Base-by-base conservation (phyloP, 2,888 invertebrate species). In the Cyclophora punctaria region DNA sequence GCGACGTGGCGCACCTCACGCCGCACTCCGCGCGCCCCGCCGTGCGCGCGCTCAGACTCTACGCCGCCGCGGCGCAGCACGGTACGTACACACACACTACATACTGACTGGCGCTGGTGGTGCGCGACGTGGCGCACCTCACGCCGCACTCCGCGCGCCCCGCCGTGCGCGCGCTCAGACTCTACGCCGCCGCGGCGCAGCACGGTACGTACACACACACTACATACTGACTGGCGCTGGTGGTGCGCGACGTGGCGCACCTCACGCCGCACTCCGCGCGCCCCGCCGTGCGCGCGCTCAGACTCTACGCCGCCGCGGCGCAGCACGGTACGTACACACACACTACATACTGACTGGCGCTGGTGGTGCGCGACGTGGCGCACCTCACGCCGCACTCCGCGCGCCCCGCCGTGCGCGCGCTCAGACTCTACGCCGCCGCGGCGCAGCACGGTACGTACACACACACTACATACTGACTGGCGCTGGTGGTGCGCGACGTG, bases 341-440 rank as follows among this genome's bases (percentile, higher is more conserved):
- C 20, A 20, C 20, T 20, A 20, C 20, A 20, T 20, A 20, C 20
- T 20, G 20, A 2, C 87, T 99, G 48, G 95, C 96, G 5, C 96
- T 99, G 75, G 92, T 99, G 44, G 95, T 99, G 41, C 91, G 98
- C 42, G 99, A 99, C 80, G 97, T 98, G 42, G 98, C 98, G 34
- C 98, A 99, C 79, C 97, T 99, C 41, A 99, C 99, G 6, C 98
- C 98, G 0, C 96, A 97, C 81, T 99, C 99, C 87, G 98, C 98
- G 71, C 96, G 97, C 74, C 93, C 95, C 50, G 96, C 96, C 67
- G 95, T 97, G 7, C 93, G 95, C 54, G 96, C 97, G 62, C 95
- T 98, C 49, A 84, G 98, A 34, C 94, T 96, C 1, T 97, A 98
- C 78, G 97, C 98, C 0, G 95, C 97, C 64, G 98, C 98, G 33